Conservation (phyloP, 2,888 invertebrate genomes). For the Onthophagus sagittarius region DNA sequence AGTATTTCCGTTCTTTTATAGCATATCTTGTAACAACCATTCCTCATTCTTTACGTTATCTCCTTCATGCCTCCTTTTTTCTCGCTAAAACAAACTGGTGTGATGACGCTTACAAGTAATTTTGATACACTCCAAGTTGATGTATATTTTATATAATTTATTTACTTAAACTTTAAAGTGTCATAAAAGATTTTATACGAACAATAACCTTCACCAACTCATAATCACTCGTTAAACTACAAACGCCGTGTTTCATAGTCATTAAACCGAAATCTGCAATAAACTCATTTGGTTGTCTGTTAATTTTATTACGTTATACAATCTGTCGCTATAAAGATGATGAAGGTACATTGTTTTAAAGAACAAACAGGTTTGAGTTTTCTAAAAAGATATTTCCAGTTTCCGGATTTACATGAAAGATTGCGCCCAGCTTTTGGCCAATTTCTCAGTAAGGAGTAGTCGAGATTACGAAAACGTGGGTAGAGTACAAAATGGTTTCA, state of each 20-base stretch:
- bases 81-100: too few species aligned
- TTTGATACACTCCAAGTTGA: too few species aligned
- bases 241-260: not conserved
- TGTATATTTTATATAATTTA: too few species aligned
- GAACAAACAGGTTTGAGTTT: not conserved
- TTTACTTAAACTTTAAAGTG: too few species aligned
- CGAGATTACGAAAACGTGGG: constrained; percentile 1
- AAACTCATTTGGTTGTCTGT: not conserved
- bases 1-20: too few species aligned
- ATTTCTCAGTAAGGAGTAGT: not conserved
- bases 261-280: not conserved
- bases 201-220: too few species aligned
- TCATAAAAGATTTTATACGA: too few species aligned
- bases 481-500: not conserved
- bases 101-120: too few species aligned
- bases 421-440: not conserved
- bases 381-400: not conserved
- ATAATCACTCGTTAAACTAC: not conserved
- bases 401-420: constrained; percentile 1
- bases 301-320: not conserved
- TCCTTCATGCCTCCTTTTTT: too few species aligned
- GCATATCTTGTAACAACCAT: too few species aligned
- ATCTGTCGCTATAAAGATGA: not conserved
- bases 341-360: too few species aligned
- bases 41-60: too few species aligned